These are phyloP conservation scores for Echiichthys vipera DNA, from an alignment of 2,797 vertebrate genomes.

Conservation along the genomic window DNA sequence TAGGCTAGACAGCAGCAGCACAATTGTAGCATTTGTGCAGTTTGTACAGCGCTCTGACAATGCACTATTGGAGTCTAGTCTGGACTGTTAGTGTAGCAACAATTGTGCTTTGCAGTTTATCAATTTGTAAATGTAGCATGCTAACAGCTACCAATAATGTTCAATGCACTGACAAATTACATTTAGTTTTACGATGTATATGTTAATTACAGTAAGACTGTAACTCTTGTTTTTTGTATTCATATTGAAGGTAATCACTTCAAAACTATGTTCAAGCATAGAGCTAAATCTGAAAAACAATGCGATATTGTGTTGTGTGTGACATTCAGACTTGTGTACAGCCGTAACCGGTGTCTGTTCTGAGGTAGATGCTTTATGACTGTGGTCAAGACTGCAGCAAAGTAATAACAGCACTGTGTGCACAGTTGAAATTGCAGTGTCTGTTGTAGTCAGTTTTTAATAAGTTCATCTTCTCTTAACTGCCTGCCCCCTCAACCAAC, in stretches of 20 bases:
- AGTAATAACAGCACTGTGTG: slow-evolving; percentile 16
- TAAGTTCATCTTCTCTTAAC: slow-evolving; percentile 56
- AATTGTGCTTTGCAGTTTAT: slow-evolving; percentile 13
- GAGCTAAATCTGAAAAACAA: not conserved
- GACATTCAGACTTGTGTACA: not conserved
- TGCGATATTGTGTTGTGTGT: not conserved
- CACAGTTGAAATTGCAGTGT: slow-evolving; percentile 12
- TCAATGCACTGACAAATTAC: not conserved
- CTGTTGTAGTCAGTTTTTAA: slow-evolving; percentile 50
- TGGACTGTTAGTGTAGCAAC: not conserved
- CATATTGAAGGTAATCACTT: not conserved
- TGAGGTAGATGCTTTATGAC: not conserved
- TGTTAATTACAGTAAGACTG: not conserved
- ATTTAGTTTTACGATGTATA: not conserved
- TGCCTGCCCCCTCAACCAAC: not conserved
- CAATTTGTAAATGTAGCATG: not conserved
- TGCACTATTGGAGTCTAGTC: slow-evolving; percentile 25
- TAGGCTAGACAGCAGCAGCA: slow-evolving; percentile 48
- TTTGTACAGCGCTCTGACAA: slow-evolving; percentile 31
- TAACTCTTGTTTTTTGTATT: not conserved
- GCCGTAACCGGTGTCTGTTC: slow-evolving; percentile 22
- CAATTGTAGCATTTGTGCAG: slow-evolving; percentile 48
- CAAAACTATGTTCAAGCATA: not conserved
- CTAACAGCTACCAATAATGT: not conserved
- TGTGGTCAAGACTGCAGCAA: slow-evolving; percentile 5